Conservation (phyloP, 2,797 vertebrate species). For the Muscicapa striata region DNA sequence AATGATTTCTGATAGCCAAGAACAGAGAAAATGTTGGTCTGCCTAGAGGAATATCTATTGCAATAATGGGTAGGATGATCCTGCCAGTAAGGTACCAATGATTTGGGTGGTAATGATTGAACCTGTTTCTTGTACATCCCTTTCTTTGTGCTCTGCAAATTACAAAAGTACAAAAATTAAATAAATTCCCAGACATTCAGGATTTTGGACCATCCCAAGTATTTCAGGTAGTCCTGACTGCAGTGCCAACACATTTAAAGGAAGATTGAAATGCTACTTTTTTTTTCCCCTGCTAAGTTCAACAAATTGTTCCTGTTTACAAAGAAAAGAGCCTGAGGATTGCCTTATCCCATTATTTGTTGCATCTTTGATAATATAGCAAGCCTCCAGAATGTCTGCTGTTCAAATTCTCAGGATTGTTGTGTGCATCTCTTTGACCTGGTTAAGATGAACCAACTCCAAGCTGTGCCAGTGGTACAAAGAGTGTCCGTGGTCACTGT, state of each 20-base stretch:
- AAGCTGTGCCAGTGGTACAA: slow-evolving; percentile 34
- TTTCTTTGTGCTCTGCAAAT: neutral
- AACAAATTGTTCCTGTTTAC: slow-evolving; percentile 41
- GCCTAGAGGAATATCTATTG: neutral
- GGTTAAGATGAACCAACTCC: neutral
- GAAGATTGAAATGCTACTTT: neutral
- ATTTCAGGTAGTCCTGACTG: neutral
- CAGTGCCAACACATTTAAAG: neutral
- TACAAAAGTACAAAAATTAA: neutral
- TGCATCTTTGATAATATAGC: slow-evolving; percentile 23
- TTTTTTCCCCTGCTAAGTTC: neutral
- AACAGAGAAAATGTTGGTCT: neutral
- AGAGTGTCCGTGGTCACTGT: neutral
- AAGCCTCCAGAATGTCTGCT: neutral
- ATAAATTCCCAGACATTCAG: neutral
- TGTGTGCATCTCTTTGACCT: slow-evolving; percentile 22
- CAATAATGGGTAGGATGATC: neutral
- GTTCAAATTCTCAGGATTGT: slow-evolving; percentile 32
- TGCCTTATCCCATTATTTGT: slow-evolving; percentile 5
- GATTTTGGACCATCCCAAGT: neutral
- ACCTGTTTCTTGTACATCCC: neutral
- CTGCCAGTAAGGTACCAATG: neutral
- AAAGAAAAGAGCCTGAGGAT: neutral
- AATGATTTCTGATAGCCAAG: neutral
- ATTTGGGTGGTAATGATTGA: neutral